A percentile compares a stretch with the other conserved stretches of the same genome.
Evolutionary conservation across 2,113 vertebrate genomes (phyloP).

Genomic region (Notarius lentiginosus): DNA sequence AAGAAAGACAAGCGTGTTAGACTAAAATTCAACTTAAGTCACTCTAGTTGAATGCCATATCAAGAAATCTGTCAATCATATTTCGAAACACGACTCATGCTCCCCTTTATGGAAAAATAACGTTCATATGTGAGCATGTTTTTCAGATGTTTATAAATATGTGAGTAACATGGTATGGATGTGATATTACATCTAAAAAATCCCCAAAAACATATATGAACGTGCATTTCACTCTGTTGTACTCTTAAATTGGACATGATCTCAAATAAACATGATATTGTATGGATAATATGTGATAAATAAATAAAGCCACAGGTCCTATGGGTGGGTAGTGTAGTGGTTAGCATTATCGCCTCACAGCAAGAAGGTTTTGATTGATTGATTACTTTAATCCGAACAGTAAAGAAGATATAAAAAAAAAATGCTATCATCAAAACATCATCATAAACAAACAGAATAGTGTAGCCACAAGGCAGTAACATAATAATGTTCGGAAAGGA

Average conservation of each 20-base stretch:
- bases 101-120: neutral
- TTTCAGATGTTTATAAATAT: neutral
- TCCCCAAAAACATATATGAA: neutral
- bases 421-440: too few species aligned
- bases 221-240: neutral
- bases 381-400: too few species aligned
- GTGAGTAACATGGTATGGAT: neutral
- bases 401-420: too few species aligned
- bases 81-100: neutral
- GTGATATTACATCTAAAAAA: neutral
- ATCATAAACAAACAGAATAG: too few species aligned
- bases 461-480: too few species aligned
- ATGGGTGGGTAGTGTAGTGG: neutral
- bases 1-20: constrained; percentile 9
- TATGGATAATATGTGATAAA: neutral
- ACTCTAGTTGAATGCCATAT: neutral
- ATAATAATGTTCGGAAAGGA: too few species aligned
- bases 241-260: neutral
- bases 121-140: neutral
- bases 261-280: neutral
- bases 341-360: too few species aligned
- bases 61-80: neutral
- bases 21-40: neutral
- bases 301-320: neutral
- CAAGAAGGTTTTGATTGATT: too few species aligned